These are phyloP conservation scores for Telmatochromis brichardi DNA, from an alignment of 2,113 vertebrate genomes.

Conservation along the genomic window DNA sequence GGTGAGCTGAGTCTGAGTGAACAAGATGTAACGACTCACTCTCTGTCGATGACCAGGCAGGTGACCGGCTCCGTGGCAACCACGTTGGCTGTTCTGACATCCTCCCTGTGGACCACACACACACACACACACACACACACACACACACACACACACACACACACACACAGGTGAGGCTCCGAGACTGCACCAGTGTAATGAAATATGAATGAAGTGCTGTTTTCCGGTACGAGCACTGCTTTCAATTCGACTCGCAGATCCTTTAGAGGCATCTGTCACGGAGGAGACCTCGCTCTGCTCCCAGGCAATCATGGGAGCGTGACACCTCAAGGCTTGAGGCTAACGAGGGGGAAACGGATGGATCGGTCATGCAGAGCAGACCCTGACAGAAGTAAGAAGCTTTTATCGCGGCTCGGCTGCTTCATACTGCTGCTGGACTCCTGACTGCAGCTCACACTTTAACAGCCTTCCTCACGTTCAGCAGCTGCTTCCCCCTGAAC, in stretches of 20 bases:
- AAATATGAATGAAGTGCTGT: background rate
- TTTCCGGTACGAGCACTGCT: background rate
- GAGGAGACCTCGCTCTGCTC: background rate
- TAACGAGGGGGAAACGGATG: background rate
- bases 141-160: background rate
- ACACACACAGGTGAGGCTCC: background rate
- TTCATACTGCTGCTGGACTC: background rate
- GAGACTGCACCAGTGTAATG: background rate
- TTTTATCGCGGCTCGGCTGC: background rate
- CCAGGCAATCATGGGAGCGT: background rate
- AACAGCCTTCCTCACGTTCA: background rate
- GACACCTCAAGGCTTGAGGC: background rate
- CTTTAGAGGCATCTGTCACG: background rate
- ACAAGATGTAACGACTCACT: constrained; percentile 73
- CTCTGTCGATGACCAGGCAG: constrained; percentile 94
- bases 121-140: background rate
- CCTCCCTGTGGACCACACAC: constrained; percentile 73
- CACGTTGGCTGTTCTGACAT: constrained; percentile 91
- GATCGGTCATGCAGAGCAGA: background rate
- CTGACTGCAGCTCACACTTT: background rate
- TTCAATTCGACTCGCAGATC: background rate
- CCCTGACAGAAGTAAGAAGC: background rate
- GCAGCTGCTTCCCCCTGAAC: background rate
- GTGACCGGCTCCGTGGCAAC: constrained; percentile 84
- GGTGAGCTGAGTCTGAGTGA: background rate